Conservation (phyloP, 2,888 invertebrate genomes). For the Caenorhabditis angaria region DNA sequence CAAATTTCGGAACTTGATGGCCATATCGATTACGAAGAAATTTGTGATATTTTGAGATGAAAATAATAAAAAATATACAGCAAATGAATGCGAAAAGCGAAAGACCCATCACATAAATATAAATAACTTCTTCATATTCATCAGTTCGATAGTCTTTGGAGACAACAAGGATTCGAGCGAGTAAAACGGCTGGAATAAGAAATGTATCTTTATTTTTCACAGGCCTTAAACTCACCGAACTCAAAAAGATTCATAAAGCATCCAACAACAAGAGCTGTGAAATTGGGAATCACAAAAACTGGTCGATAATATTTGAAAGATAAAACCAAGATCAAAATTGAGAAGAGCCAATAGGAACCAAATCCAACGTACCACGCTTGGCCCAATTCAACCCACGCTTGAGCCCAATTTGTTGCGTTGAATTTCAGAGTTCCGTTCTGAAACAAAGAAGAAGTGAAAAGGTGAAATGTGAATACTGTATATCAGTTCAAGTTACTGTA, state of each 20-base stretch:
- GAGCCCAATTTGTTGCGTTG: conserved; percentile 55
- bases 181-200: conserved; percentile 39
- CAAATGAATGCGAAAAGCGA: conserved; percentile 54
- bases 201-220: background rate
- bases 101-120: conserved; percentile 56
- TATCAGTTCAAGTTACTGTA: too few species aligned
- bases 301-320: conserved; percentile 67
- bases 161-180: conserved; percentile 48
- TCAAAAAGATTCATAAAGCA: conserved; percentile 60
- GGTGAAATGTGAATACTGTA: too few species aligned
- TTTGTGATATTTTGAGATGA: conserved; percentile 53
- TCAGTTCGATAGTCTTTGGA: conserved; percentile 56
- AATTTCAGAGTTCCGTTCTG: conserved; percentile 47
- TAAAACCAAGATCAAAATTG: conserved; percentile 55
- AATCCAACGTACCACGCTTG: conserved; percentile 64
- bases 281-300: conserved; percentile 63
- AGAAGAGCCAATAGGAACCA: conserved; percentile 62
- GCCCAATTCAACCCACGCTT: conserved; percentile 58
- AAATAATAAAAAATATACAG: conserved; percentile 53
- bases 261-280: conserved; percentile 60
- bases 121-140: conserved; percentile 52
- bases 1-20: conserved; percentile 59
- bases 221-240: conserved; percentile 40
- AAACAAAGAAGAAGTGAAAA: too few species aligned
- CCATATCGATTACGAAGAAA: conserved; percentile 57